Base-by-base conservation (phyloP, 2,113 vertebrate genomes). In the Amazona guildingii region DNA sequence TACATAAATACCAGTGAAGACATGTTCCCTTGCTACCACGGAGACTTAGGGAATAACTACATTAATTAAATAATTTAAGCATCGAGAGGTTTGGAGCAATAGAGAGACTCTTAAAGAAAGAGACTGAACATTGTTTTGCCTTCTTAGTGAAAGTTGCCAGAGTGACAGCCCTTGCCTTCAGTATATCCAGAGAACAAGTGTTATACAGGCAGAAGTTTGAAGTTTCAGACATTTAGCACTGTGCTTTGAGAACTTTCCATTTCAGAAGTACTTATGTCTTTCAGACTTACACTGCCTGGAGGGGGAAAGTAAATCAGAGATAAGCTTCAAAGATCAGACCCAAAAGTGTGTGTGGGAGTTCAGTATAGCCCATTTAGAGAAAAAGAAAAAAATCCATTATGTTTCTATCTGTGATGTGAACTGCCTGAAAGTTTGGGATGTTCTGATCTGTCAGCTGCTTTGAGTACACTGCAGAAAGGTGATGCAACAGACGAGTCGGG, bases 321-420 rank as follows among this genome's bases (percentile, higher is more conserved):
- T 94, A 97, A 96, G 91, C 91, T 96, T 97, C 96, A 95, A 97
- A 97, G 96, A 94, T 96, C 95, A 96, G 96, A 95, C 95, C 95
- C 95, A 85, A 96, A 97, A 95, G 95, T 82, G 84, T 83, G 89
- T 94, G 95, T 97, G 96, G 95, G 96, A 55, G 94, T 96, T 93
- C 88, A 96, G 96, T 89, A 83, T 69, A 96, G 94, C 69, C 96
- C 95, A 94, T 96, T 97, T 95, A 94, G 78, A 94, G 84, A 92
- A 73, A 73, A 59, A 96, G 88, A 77, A 96, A 93, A 94, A 94
- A 94, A 94, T 52, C 95, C 95, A 96, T 96, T 96, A 95, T 96
- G 75, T 92, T 97, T 83, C 94, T 76, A 87, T 91, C 92, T 94
- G 88, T 96, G 96, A 97, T 96, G 95, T 95, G 95, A 96, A 91